These are phyloP conservation scores for Panzeria rudis DNA, from an alignment of 2,888 invertebrate genomes.

Conservation along the genomic window DNA sequence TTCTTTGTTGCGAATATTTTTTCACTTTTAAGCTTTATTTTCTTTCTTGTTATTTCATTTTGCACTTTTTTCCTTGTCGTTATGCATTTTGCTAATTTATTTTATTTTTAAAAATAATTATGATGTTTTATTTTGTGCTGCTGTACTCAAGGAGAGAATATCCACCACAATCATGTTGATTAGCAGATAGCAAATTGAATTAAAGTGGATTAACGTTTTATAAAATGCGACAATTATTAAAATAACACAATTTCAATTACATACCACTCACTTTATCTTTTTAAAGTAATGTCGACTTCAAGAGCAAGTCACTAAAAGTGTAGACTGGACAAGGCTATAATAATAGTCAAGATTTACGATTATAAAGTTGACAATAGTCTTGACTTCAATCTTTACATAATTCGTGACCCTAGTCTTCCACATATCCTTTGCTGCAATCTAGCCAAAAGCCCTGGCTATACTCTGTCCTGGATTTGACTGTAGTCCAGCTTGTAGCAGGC, in stretches of 20 bases:
- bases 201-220: constrained; percentile 27
- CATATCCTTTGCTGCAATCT: too few relatives aligned
- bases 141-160: background rate
- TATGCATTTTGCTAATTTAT: background rate
- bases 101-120: constrained; percentile 22
- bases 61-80: background rate
- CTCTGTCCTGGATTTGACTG: background rate
- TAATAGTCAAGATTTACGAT: too few relatives aligned
- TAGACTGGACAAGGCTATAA: too few relatives aligned
- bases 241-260: background rate
- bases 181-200: background rate
- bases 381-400: too few relatives aligned
- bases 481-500: background rate
- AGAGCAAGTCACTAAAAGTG: too few relatives aligned
- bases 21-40: constrained; percentile 14
- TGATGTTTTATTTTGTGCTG: background rate
- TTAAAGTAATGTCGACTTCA: too few relatives aligned
- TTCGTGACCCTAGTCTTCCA: too few relatives aligned
- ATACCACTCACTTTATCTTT: too few relatives aligned
- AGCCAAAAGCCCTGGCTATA: too few relatives aligned
- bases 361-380: too few relatives aligned
- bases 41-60: background rate
- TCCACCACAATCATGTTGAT: constrained; percentile 18
- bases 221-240: background rate
- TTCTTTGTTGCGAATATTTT: background rate